Base-by-base conservation (phyloP, 2,113 vertebrate species). In the Passer domesticus region DNA sequence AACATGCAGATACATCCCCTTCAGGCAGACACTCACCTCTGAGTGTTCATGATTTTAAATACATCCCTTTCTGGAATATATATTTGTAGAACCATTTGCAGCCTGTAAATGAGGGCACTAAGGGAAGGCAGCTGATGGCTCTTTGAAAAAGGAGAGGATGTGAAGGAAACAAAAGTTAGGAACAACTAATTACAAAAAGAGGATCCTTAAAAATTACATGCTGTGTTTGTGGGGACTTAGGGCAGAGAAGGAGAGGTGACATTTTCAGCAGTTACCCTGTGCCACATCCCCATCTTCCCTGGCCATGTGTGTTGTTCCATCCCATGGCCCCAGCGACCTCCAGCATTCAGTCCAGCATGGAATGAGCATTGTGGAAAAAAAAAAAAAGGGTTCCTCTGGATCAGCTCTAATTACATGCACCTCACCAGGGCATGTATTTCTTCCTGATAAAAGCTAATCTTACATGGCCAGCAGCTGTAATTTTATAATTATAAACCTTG, bases 251-350 rank as follows among this genome's bases (percentile, higher is more conserved):
- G 44, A 66, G 10, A 13, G 25, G 13, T 33, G 41, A 15, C 4
- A 8, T 66, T 67, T 58, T 27, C 30, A 49, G 25, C 27, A 66
- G 11, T 9, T 74, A 44, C 22, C 41, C 19, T 47, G 22, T 88
- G 62, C 28, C n/a, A 9, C 63, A 55, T 82, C 39, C 43, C 21
- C n/a, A 14, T 19, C 11, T 90, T 41, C 20, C 44, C 39, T 67
- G n/a, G 41, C 41, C 30, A 3, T 1, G 1, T 19, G 5, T 23
- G 7, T 33, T 70, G 11, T 47, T 76, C 7, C 3, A 14, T 55
- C 50, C 46, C 9, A 3, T 0, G 1, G 35, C 24, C 37, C 59
- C 15, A 7, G 16, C 0, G 1, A 43, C 19, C 73, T 64, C 23
- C 53, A 83, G 12, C 0, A 0, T 43, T 46, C 1, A 1, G 21